A percentile compares a stretch with the other conserved stretches of the same genome.
Conservation (phyloP, 2,797 vertebrate species). For the Anguilla megastoma region DNA sequence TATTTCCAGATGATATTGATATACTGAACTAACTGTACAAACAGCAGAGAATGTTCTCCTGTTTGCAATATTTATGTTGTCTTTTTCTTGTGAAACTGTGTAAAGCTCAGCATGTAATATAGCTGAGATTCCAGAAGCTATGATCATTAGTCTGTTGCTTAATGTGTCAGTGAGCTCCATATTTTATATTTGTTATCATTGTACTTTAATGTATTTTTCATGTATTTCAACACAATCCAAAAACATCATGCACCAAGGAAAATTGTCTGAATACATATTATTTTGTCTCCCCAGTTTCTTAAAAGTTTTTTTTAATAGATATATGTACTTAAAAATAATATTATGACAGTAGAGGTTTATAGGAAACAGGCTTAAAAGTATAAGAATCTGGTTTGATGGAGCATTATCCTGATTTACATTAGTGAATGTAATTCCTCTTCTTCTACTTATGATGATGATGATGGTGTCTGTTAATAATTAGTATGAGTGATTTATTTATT, state of each 20-base stretch:
- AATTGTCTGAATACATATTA: too few species aligned
- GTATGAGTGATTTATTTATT: neutral
- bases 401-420: neutral
- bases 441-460: neutral
- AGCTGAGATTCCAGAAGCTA: neutral
- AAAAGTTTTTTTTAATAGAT: too few species aligned
- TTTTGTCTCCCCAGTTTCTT: neutral
- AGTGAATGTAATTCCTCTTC: neutral
- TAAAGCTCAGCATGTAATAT: neutral
- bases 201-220: neutral
- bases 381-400: too few species aligned
- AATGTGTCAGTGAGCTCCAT: neutral
- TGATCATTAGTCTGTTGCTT: neutral
- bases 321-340: too few species aligned
- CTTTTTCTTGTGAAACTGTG: neutral
- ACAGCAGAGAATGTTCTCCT: neutral
- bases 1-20: neutral
- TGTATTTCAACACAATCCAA: neutral
- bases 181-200: conserved; percentile 14
- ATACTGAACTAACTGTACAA: neutral
- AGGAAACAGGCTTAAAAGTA: too few species aligned
- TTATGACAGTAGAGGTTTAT: too few species aligned
- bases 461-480: too few species aligned
- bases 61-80: neutral
- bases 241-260: neutral